A percentile compares a stretch with the other conserved stretches of the same genome.
Conservation (phyloP, 2,888 invertebrate species). For the Ophion costatus region DNA sequence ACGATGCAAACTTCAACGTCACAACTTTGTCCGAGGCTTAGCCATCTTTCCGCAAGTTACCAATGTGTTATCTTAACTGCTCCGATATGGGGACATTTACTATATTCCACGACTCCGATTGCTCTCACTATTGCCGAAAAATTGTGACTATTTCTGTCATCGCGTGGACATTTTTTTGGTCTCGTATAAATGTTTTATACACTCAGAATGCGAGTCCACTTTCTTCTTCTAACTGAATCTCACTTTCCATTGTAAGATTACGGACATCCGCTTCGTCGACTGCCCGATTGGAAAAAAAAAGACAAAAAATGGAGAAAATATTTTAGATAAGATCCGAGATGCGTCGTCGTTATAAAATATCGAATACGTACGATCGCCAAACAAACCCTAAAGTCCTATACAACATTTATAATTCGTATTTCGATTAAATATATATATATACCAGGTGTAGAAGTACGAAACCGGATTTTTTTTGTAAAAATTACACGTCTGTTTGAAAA, state of each 20-base stretch:
- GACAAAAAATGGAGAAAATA: constrained; percentile 6
- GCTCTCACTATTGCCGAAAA: constrained; percentile 26
- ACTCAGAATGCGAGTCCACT: neutral
- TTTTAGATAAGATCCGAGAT: constrained; percentile 55
- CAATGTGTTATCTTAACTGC: neutral
- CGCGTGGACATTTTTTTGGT: neutral
- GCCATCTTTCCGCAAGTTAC: neutral
- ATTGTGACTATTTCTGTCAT: neutral
- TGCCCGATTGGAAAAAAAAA: neutral
- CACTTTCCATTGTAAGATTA: neutral
- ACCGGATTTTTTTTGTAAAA: too few species aligned
- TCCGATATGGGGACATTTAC: neutral
- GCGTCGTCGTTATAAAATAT: constrained; percentile 51
- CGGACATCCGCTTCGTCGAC: neutral
- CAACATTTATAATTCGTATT: constrained; percentile 65
- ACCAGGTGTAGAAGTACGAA: too few species aligned
- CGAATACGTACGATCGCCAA: constrained; percentile 49
- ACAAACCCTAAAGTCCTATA: constrained; percentile 59
- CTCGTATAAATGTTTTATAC: neutral
- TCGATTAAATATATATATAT: constrained; percentile 40
- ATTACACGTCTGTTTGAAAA: too few species aligned
- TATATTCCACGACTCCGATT: constrained; percentile 27
- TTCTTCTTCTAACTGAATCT: neutral
- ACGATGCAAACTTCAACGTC: too few species aligned
- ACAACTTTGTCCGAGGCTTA: neutral